Conservation (phyloP, 2,797 vertebrate species). For the Lutjanus campechanus region DNA sequence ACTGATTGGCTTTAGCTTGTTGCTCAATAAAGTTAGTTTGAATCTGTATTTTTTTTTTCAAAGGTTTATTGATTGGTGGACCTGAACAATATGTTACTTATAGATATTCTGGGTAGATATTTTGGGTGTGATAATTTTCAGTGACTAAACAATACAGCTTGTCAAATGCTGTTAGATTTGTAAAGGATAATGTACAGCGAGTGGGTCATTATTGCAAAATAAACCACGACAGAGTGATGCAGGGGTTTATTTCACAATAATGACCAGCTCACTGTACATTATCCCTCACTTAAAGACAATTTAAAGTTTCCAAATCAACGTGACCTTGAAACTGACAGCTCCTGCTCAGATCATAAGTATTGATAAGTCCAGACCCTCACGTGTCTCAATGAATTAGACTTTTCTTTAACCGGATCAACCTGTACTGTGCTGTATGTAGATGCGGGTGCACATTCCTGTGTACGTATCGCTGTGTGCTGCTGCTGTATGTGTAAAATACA, state of each 20-base stretch:
- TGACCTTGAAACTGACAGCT: not conserved
- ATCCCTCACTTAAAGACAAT: not conserved
- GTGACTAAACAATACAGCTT: not conserved
- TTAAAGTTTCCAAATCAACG: not conserved
- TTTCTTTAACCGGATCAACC: constrained; percentile 3
- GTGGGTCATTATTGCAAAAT: too few relatives aligned
- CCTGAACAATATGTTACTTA: not conserved
- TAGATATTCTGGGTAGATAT: not conserved
- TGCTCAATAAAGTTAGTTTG: not conserved
- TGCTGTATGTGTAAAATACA: not conserved
- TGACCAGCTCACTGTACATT: too few relatives aligned
- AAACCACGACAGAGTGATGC: too few relatives aligned
- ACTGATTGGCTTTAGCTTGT: not conserved
- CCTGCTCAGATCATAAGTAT: constrained; percentile 16
- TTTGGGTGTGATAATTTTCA: too few relatives aligned
- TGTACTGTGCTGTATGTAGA: not conserved
- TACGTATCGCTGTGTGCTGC: not conserved
- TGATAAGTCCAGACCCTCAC: not conserved
- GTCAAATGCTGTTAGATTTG: not conserved
- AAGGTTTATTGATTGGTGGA: not conserved
- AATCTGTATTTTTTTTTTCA: constrained; percentile 10
- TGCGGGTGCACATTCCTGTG: not conserved
- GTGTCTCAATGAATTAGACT: not conserved
- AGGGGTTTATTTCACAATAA: too few relatives aligned
- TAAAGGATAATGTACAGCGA: too few relatives aligned